Percentiles rank a stretch among this genome's conserved stretches.
Evolutionary conservation across 2,888 invertebrate species (phyloP).

Genomic region (Lithosia quadra): DNA sequence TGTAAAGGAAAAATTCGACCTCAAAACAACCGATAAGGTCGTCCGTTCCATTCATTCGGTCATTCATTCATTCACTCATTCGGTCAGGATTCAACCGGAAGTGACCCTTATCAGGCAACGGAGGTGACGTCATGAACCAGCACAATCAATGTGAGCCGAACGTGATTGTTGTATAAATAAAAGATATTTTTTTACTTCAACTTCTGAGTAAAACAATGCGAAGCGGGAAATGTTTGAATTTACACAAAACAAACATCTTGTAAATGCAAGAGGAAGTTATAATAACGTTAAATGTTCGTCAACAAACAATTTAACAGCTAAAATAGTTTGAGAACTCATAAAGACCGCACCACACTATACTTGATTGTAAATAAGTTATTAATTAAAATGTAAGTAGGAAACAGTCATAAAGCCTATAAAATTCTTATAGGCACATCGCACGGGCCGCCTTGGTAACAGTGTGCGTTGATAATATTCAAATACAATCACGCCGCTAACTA

Average conservation of each 20-base stretch:
- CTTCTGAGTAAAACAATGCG: constrained; percentile 76
- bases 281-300: constrained; percentile 51
- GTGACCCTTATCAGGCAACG: constrained; percentile 81
- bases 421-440: constrained; percentile 41
- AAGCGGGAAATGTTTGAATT: constrained; percentile 73
- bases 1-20: constrained; percentile 49
- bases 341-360: constrained; percentile 3
- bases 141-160: constrained; percentile 76
- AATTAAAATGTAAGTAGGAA: constrained; percentile 38
- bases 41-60: constrained; percentile 58
- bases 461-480: constrained; percentile 63
- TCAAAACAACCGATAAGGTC: constrained; percentile 61
- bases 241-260: constrained; percentile 56
- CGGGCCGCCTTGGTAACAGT: constrained; percentile 47
- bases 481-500: constrained; percentile 76
- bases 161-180: constrained; percentile 85
- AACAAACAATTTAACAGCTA: constrained; percentile 43
- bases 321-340: constrained; percentile 19
- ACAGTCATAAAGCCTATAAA: constrained; percentile 38
- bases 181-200: constrained; percentile 61
- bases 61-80: constrained; percentile 62
- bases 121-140: constrained; percentile 78
- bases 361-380: constrained; percentile 25
- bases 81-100: constrained; percentile 80
- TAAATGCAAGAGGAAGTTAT: constrained; percentile 52